Percentiles rank a stretch among this genome's conserved stretches.
These are phyloP conservation scores for Eurypyga helias DNA, from an alignment of 2,113 vertebrate genomes.

Conservation along the genomic window DNA sequence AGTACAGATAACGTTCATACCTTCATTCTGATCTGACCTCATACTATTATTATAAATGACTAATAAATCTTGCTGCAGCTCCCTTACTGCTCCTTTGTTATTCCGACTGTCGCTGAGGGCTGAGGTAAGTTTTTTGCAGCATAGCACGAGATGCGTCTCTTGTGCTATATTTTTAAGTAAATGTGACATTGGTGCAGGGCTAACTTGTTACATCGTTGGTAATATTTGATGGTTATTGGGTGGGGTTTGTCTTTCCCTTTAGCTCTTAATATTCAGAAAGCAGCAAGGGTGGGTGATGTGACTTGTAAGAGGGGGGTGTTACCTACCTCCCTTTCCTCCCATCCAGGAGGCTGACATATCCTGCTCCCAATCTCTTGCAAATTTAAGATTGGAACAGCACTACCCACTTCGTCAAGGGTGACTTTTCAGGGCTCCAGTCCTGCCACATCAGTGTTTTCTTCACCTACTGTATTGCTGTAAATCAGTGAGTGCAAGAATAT, in stretches of 20 bases:
- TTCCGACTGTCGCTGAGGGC: constrained; percentile 8
- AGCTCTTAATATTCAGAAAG: background rate
- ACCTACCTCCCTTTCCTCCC: background rate
- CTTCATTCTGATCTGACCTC: background rate
- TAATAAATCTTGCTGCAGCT: constrained; percentile 13
- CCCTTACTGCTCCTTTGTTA: constrained; percentile 22
- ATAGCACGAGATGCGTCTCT: background rate
- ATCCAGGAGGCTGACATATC: background rate
- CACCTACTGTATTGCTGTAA: fast-evolving
- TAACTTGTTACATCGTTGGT: fast-evolving
- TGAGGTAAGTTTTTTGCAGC: constrained; percentile 34
- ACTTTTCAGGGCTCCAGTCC: background rate
- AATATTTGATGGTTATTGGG: background rate
- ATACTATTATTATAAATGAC: background rate
- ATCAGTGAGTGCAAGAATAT: background rate
- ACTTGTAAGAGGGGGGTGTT: background rate
- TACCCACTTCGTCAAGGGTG: background rate
- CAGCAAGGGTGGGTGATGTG: background rate
- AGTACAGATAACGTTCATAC: background rate
- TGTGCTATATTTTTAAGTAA: constrained; percentile 1
- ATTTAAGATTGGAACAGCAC: background rate
- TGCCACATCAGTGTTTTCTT: background rate
- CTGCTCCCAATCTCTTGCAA: background rate
- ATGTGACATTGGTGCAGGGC: background rate
- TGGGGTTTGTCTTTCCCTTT: background rate